Evolutionary conservation across 2,113 vertebrate genomes (phyloP).

Genomic region (Heterocephalus glaber): DNA sequence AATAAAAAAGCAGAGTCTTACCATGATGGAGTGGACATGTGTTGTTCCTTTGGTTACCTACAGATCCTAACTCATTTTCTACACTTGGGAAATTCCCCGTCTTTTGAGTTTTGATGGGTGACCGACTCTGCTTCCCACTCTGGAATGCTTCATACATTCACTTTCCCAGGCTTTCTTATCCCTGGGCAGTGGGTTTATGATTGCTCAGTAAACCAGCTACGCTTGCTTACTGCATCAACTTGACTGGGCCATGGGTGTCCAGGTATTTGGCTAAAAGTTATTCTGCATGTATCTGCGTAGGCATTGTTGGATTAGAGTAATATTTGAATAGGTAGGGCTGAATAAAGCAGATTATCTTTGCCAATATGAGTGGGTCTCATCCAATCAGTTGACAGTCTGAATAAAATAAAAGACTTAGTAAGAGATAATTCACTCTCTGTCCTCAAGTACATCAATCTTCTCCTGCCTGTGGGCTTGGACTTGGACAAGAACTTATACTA

Average conservation of each 20-base stretch:
- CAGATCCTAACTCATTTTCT: background rate
- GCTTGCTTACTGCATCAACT: background rate
- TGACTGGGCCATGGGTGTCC: too few species aligned
- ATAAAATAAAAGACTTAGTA: background rate
- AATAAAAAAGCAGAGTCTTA: background rate
- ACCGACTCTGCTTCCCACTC: background rate
- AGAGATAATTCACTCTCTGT: background rate
- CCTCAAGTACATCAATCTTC: background rate
- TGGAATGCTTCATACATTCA: background rate
- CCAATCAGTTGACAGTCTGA: background rate
- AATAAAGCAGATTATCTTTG: background rate
- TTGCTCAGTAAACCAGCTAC: background rate
- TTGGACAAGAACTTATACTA: background rate
- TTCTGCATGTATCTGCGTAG: background rate
- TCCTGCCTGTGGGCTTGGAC: background rate
- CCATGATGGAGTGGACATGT: background rate
- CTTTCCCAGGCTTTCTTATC: background rate
- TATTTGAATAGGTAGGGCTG: background rate
- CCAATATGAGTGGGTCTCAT: background rate
- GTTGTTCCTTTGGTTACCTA: background rate
- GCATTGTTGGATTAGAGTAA: background rate
- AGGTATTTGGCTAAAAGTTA: background rate
- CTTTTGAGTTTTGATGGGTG: background rate
- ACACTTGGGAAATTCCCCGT: background rate
- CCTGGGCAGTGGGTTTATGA: background rate